Conservation (phyloP, 2,113 vertebrate species). For the Phyllostomus discolor region DNA sequence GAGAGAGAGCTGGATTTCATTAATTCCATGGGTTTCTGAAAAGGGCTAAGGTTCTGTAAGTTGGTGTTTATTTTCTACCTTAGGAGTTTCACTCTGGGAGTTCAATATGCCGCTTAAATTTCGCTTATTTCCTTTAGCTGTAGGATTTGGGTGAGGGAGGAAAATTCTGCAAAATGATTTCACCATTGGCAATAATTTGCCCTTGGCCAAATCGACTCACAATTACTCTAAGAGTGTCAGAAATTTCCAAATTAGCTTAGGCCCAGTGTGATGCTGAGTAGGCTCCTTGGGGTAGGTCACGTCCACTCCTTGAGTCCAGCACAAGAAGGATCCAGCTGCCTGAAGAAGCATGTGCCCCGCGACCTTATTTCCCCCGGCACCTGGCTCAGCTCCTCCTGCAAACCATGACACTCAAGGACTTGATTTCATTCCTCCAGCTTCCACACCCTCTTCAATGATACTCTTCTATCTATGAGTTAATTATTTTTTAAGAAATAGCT, state of each 20-base stretch:
- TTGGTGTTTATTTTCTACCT: slow-evolving; percentile 54
- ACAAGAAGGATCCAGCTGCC: background rate
- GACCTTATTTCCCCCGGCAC: slow-evolving; percentile 3
- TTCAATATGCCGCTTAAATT: slow-evolving; percentile 60
- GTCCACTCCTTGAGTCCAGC: background rate
- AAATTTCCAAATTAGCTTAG: slow-evolving; percentile 63
- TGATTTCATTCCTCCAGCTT: background rate
- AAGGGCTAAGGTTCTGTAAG: slow-evolving; percentile 26
- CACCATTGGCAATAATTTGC: slow-evolving; percentile 53
- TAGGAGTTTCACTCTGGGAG: slow-evolving; percentile 29
- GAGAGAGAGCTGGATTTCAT: slow-evolving; percentile 50
- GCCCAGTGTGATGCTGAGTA: slow-evolving; percentile 23
- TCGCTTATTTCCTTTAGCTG: slow-evolving; percentile 62
- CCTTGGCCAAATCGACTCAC: slow-evolving; percentile 49
- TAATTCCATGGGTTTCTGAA: slow-evolving; percentile 51
- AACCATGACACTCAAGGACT: background rate
- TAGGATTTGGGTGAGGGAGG: slow-evolving; percentile 41
- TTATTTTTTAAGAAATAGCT: background rate
- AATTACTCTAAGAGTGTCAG: slow-evolving; percentile 54
- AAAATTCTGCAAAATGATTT: slow-evolving; percentile 63
- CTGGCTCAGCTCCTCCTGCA: background rate
- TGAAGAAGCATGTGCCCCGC: background rate
- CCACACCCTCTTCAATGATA: background rate
- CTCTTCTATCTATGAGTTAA: background rate
- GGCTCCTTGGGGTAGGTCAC: background rate